Percentiles rank a stretch among this genome's conserved stretches.
These are phyloP conservation scores for Phallusia fumigata DNA, from an alignment of 23 tunicate species.

Conservation along the genomic window DNA sequence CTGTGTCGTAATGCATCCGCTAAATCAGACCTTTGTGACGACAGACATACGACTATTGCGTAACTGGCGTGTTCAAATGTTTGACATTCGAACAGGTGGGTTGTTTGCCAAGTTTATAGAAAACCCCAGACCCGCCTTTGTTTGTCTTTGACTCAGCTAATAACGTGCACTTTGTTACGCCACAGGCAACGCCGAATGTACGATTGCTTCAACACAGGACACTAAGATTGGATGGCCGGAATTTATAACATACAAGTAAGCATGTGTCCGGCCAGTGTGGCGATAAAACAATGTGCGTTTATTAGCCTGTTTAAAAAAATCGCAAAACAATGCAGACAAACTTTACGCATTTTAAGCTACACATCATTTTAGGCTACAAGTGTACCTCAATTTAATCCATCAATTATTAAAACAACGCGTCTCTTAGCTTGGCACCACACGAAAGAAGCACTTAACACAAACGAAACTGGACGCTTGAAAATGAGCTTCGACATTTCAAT, in stretches of 20 bases:
- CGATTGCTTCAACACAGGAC: neutral
- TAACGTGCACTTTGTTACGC: neutral
- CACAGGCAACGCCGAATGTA: slow-evolving; percentile 15
- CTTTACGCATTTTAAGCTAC: too few species aligned
- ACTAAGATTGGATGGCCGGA: slow-evolving; percentile 52
- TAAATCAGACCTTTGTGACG: slow-evolving; percentile 49
- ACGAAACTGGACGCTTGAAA: too few species aligned
- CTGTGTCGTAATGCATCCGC: slow-evolving; percentile 60
- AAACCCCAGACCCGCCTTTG: neutral
- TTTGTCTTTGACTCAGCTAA: neutral
- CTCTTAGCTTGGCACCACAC: too few species aligned
- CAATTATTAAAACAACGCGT: too few species aligned
- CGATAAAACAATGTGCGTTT: too few species aligned
- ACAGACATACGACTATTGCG: slow-evolving; percentile 41
- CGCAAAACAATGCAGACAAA: too few species aligned
- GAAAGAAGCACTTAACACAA: too few species aligned
- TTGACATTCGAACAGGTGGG: slow-evolving; percentile 60
- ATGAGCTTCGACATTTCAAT: neutral
- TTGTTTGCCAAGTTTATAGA: neutral
- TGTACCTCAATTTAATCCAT: too few species aligned
- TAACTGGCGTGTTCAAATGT: slow-evolving; percentile 43
- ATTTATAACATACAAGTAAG: slow-evolving; percentile 49
- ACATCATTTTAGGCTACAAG: too few species aligned
- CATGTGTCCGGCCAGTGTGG: too few species aligned
- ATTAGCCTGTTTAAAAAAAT: too few species aligned